phyloP scores from a whole-genome alignment of 2,888 invertebrate species.

The Rotaria sp. region DNA sequence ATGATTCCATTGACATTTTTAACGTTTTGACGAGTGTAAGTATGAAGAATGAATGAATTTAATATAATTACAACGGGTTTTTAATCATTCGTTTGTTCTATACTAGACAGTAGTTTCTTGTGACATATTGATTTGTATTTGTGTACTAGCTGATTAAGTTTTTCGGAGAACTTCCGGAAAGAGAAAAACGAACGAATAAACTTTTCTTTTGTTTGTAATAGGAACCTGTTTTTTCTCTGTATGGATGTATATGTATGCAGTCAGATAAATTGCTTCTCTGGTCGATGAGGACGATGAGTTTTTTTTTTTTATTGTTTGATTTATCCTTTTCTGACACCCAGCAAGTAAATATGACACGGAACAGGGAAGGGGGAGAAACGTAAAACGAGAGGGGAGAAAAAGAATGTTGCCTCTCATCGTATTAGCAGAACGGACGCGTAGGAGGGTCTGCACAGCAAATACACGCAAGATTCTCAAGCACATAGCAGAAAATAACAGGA shows the following conservation, averaged over 20 bases:
- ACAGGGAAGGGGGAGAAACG: background rate
- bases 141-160: background rate
- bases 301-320: background rate
- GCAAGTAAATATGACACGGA: background rate
- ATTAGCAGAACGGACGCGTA: background rate
- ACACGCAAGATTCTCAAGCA: background rate
- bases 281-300: background rate
- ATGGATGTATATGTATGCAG: background rate
- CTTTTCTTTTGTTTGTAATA: background rate
- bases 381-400: background rate
- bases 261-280: background rate
- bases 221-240: background rate
- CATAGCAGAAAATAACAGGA: background rate
- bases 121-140: background rate
- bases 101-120: background rate
- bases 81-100: background rate
- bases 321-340: background rate
- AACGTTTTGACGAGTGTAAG: background rate
- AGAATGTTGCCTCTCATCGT: background rate
- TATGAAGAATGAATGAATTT: background rate
- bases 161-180: background rate
- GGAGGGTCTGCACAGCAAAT: background rate
- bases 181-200: background rate
- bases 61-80: background rate
- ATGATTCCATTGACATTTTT: background rate